Percentiles rank a stretch among this genome's conserved stretches.
Evolutionary conservation across 2,888 invertebrate species (phyloP).

Genomic region (Drosophila testacea): DNA sequence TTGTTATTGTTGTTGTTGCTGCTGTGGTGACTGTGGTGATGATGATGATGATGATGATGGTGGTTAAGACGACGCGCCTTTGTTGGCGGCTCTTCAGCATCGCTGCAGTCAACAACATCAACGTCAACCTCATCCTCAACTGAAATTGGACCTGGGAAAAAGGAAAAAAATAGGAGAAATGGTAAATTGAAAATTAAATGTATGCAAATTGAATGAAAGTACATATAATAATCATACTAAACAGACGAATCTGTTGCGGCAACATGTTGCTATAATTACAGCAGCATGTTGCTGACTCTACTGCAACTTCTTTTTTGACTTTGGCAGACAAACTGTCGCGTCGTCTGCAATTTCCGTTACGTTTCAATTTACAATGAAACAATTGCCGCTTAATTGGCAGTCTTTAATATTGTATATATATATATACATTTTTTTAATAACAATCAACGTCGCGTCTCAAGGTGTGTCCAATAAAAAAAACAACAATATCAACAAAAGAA

Average conservation of each 20-base stretch:
- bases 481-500: conserved; percentile 3
- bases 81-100: conserved; percentile 86
- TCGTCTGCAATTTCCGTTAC: conserved; percentile 65
- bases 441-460: conserved; percentile 39
- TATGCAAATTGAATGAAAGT: conserved; percentile 42
- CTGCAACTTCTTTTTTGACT: not conserved
- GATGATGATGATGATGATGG: conserved; percentile 53
- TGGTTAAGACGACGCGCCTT: conserved; percentile 81
- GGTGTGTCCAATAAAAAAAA: conserved; percentile 22
- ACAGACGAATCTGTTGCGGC: conserved; percentile 14
- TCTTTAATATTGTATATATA: conserved; percentile 17
- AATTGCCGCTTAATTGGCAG: conserved; percentile 66
- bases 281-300: conserved; percentile 34
- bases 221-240: conserved; percentile 10
- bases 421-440: no score
- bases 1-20: conserved; percentile 55
- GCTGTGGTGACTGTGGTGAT: conserved; percentile 37
- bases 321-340: conserved; percentile 63
- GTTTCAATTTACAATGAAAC: conserved; percentile 58
- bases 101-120: conserved; percentile 90
- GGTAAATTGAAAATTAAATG: conserved; percentile 41
- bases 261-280: conserved; percentile 38
- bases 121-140: conserved; percentile 89
- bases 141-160: conserved; percentile 84
- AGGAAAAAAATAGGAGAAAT: conserved; percentile 1